These are phyloP conservation scores for Acrossocheilus wenchowensis DNA, from an alignment of 2,797 vertebrate species.

Conservation along the genomic window DNA sequence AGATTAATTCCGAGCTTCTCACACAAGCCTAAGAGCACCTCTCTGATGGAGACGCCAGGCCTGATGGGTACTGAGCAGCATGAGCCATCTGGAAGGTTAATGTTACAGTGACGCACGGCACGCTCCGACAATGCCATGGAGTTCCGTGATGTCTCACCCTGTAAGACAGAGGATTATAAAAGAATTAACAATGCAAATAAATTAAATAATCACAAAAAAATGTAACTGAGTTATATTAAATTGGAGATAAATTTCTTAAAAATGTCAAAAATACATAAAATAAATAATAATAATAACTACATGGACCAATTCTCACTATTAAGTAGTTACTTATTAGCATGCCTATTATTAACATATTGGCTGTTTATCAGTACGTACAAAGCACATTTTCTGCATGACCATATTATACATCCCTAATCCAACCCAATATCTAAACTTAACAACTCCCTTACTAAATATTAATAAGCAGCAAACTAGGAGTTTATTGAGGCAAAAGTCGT, in stretches of 20 bases:
- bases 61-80: slow-evolving; percentile 85
- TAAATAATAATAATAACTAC: neutral
- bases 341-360: neutral
- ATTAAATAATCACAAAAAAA: neutral
- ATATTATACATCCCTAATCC: neutral
- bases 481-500: no score
- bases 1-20: slow-evolving; percentile 93
- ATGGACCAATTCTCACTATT: neutral
- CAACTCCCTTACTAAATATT: neutral
- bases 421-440: neutral
- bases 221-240: no score
- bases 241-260: neutral
- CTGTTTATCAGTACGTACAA: neutral
- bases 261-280: neutral
- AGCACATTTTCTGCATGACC: neutral
- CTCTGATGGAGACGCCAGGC: slow-evolving; percentile 89
- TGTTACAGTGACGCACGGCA: slow-evolving; percentile 86
- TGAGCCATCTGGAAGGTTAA: slow-evolving; percentile 91
- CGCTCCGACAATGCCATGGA: slow-evolving; percentile 78
- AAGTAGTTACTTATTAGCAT: neutral
- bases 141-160: slow-evolving; percentile 84
- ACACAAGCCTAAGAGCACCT: slow-evolving; percentile 90
- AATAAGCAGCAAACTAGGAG: neutral
- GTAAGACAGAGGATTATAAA: slow-evolving; percentile 20
- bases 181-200: neutral